Evolutionary conservation across 2,113 vertebrate species (phyloP).

Genomic region (Sardina pilchardus): DNA sequence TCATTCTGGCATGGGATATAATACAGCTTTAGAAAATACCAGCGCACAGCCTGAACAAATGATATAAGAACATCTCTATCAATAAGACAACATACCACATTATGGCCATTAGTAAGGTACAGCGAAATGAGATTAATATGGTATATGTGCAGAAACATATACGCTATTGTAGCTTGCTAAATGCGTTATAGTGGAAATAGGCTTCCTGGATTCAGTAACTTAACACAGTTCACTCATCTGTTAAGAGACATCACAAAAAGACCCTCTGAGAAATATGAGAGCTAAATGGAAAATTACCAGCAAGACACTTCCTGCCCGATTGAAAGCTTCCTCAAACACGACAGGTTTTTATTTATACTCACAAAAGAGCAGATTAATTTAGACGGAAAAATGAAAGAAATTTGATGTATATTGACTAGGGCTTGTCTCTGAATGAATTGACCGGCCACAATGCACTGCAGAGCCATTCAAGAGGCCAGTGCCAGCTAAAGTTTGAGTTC

Average conservation of each 20-base stretch:
- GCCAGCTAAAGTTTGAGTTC: conserved; percentile 57
- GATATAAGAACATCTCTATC: not conserved
- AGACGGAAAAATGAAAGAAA: conserved; percentile 56
- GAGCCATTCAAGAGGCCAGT: conserved; percentile 40
- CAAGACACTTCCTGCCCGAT: conserved; percentile 68
- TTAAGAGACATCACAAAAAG: not conserved
- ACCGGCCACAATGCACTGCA: conserved; percentile 57
- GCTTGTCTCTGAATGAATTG: conserved; percentile 57
- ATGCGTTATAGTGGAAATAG: not conserved
- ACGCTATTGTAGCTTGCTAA: not conserved
- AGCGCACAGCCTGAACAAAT: not conserved
- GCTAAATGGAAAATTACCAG: conserved; percentile 16
- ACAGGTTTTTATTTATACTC: conserved; percentile 38
- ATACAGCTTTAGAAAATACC: not conserved
- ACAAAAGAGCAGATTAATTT: conserved; percentile 52
- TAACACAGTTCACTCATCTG: conserved; percentile 5
- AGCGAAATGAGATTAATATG: not conserved
- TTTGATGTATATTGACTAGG: conserved; percentile 61
- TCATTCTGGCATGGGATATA: not conserved
- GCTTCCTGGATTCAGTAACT: not conserved
- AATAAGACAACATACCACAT: not conserved
- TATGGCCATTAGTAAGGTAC: not conserved
- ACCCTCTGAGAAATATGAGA: conserved; percentile 9
- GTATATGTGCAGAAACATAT: not conserved
- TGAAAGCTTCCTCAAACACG: conserved; percentile 57